phyloP scores from a whole-genome alignment of 2,888 invertebrate species.

The Stenodema calcarata region DNA sequence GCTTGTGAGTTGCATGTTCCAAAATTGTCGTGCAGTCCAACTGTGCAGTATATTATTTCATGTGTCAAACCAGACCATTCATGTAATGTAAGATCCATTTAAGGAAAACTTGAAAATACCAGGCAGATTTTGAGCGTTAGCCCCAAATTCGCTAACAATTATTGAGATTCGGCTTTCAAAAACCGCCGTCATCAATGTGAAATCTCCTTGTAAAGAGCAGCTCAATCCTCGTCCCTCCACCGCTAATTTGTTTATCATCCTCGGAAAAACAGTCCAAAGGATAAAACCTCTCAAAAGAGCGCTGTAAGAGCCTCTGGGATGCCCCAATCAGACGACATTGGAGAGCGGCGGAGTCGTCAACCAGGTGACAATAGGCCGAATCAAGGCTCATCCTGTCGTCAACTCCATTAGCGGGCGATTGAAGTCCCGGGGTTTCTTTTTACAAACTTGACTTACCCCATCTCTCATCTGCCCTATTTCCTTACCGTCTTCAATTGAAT shows the following conservation, averaged over 20 bases:
- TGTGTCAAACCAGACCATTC: no score
- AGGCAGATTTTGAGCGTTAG: no score
- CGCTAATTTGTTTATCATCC: not conserved
- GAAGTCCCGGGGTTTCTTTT: not conserved
- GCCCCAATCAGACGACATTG: constrained; percentile 21
- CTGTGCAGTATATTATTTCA: no score
- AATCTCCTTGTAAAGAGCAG: no score
- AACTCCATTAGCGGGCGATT: constrained; percentile 29
- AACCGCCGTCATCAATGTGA: no score
- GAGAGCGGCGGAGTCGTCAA: not conserved
- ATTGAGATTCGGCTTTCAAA: no score
- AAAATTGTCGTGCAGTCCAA: no score
- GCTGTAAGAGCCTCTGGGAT: not conserved
- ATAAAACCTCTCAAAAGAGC: not conserved
- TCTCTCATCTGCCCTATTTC: not conserved
- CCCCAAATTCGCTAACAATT: no score
- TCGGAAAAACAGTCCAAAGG: not conserved
- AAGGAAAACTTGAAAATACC: no score
- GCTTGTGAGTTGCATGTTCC: no score
- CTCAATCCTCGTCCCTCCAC: not conserved
- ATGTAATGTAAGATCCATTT: no score
- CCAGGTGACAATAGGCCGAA: constrained; percentile 27
- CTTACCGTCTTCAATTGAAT: not conserved
- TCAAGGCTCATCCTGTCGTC: constrained; percentile 19
- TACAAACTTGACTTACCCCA: not conserved